Evolutionary conservation across 2,113 vertebrate species (phyloP), one percentile per base, ranked within the genome.

Genomic region (Lophochroa leadbeateri): DNA sequence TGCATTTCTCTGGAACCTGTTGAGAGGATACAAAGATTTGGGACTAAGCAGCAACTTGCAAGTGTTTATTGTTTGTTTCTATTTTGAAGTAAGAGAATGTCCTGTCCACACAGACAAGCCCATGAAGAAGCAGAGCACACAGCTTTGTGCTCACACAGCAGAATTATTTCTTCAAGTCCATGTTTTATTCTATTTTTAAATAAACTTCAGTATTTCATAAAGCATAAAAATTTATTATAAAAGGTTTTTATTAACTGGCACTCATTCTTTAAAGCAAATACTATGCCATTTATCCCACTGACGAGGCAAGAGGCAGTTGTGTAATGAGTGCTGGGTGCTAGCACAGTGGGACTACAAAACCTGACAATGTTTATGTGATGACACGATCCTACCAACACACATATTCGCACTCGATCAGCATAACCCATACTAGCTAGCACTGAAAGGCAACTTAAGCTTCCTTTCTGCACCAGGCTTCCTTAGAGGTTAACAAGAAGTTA

Each of bases 1-100:
- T 60, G 96, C 99, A 99, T 53, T 98, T 98, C 86, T 96, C 96
- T 24, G 98, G 98, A 93, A 99, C 98, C 99, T 99, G 80, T 93
- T 69, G 61, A 88, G 28, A 80, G 17, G 86, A 80, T 11, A 44
- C 44, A 71, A 78, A 84, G 14, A 77, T 67, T 2, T 78, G 20
- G 31, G 41, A 79, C 28, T 49, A 6, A 72, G 52, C 4, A 68
- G 44, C 18, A 72, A 24, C 11, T 23, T 3, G 0, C 0, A 71
- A 44, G 11, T 27, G 53, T n/a, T 46, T 25, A 16, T 41, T 4
- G 9, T 39, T 77, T 65, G 44, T 14, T 50, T 70, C 68, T 49
- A 37, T 61, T 88, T 52, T 47, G n/a, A 31, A 65, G 21, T 18
- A 24, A 65, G 47, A 86, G 47, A 58, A 67, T 9, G 37, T 49